Conservation (phyloP, 2,113 vertebrate genomes). For the Epinephelus lanceolatus region DNA sequence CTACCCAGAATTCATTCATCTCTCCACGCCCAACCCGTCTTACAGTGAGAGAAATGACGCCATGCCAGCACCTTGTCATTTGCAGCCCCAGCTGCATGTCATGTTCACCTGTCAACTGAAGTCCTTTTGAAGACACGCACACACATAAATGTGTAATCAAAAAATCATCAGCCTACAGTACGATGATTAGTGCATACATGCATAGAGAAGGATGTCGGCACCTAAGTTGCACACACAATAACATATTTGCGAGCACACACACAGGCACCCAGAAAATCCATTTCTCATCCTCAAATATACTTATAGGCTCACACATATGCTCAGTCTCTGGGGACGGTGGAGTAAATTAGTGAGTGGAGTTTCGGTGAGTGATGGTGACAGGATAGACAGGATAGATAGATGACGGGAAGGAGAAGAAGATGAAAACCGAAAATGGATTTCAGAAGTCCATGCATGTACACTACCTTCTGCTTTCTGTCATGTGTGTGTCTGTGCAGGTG, state of each 20-base stretch:
- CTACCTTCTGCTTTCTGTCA: slow-evolving; percentile 36
- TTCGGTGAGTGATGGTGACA: slow-evolving; percentile 72
- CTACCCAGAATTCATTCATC: slow-evolving; percentile 17
- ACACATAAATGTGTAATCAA: slow-evolving; percentile 2
- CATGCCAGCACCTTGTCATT: slow-evolving; percentile 34
- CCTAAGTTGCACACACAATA: background rate
- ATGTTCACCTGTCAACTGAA: slow-evolving; percentile 31
- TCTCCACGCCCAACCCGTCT: background rate
- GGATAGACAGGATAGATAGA: slow-evolving; percentile 72
- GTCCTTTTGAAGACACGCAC: background rate
- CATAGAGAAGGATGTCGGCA: background rate
- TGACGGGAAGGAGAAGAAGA: slow-evolving; percentile 70
- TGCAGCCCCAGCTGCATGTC: background rate
- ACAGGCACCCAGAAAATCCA: slow-evolving; percentile 22
- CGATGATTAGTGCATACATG: background rate
- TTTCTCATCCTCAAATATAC: slow-evolving; percentile 67
- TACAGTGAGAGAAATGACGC: slow-evolving; percentile 28
- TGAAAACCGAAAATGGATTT: slow-evolving; percentile 77
- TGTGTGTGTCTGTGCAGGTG: background rate
- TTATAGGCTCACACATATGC: slow-evolving; percentile 45
- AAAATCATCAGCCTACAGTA: slow-evolving; percentile 3
- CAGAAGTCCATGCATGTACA: slow-evolving; percentile 62
- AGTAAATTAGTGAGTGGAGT: slow-evolving; percentile 71
- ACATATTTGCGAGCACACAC: background rate
- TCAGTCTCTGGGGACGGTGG: slow-evolving; percentile 33